Conservation (phyloP, 2,113 vertebrate species). For the Malurus elegans region DNA sequence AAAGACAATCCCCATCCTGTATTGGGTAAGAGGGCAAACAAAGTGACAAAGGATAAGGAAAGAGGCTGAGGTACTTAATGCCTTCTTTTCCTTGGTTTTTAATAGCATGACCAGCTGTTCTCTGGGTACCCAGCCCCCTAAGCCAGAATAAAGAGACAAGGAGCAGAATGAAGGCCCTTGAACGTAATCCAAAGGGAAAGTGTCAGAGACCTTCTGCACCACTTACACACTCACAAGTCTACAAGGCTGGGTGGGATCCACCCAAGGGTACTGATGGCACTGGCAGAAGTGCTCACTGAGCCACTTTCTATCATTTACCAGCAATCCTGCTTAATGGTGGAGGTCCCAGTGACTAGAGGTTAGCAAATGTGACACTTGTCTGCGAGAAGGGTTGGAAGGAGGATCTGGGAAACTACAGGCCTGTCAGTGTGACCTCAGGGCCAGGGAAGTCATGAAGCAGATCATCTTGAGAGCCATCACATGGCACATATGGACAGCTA, state of each 20-base stretch:
- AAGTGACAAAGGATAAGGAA: neutral
- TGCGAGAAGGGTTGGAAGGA: neutral
- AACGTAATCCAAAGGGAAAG: neutral
- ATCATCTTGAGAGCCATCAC: too few species aligned
- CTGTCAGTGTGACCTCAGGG: neutral
- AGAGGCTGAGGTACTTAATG: neutral
- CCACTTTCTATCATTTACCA: neutral
- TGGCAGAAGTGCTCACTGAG: neutral
- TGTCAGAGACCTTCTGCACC: neutral
- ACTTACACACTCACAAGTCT: neutral
- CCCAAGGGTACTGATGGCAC: neutral
- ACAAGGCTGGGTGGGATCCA: neutral
- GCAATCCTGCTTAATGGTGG: neutral
- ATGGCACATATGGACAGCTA: neutral
- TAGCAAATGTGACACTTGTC: neutral
- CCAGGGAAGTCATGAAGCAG: neutral
- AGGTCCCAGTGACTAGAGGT: neutral
- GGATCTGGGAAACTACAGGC: neutral
- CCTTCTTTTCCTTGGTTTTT: neutral
- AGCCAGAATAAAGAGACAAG: fast-evolving
- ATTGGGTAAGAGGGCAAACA: neutral
- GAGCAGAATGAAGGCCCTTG: neutral
- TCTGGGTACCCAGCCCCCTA: neutral
- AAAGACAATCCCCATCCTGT: neutral
- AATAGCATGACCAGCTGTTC: neutral